Base-by-base conservation (phyloP, 2,797 vertebrate genomes). In the Nyctalus aviator region DNA sequence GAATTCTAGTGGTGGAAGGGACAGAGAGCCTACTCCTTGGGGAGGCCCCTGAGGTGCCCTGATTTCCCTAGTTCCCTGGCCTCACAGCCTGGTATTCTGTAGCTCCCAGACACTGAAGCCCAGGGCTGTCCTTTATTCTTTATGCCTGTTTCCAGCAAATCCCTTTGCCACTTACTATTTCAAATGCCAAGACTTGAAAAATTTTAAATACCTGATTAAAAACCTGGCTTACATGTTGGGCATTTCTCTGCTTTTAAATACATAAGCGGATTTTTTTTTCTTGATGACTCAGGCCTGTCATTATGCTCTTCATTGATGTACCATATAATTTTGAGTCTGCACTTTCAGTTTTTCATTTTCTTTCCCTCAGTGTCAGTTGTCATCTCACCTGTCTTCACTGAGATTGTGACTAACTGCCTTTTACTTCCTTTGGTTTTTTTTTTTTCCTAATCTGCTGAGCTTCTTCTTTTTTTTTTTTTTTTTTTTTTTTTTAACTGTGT, bases 171-270 rank as follows among this genome's bases (percentile, higher is more conserved):
- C 30, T 78, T 82, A 53, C n/a, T 84, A 37, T 46, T 88, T 53
- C 41, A 96, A 75, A 93, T 96, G 72, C 72, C 41, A 69, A 77
- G 27, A 71, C 86, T 88, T 89, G 68, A 84, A 92, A 66, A 66
- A 37, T 48, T 46, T 85, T 48, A 83, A 92, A 66, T 82, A 64
- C 37, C 69, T 82, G 83, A 78, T 93, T 89, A 50, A 83, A 91
- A 96, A 73, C 44, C 66, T 91, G 64, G 75, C 50, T 72, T 92
- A 83, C 68, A 71, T 83, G 32, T 94, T 94, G 93, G 46, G 57
- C 55, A 72, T 93, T 93, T 72, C 62, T 35, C 53, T 95, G 73
- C 46, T 83, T 91, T 94, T 82, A 50, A 91, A 95, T 64, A 62
- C 75, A 84, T 64, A 83, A 89, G 82, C 50, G 13, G 76, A 0